Conservation (phyloP, 2,113 vertebrate species). For the Neolamprologus brichardi region DNA sequence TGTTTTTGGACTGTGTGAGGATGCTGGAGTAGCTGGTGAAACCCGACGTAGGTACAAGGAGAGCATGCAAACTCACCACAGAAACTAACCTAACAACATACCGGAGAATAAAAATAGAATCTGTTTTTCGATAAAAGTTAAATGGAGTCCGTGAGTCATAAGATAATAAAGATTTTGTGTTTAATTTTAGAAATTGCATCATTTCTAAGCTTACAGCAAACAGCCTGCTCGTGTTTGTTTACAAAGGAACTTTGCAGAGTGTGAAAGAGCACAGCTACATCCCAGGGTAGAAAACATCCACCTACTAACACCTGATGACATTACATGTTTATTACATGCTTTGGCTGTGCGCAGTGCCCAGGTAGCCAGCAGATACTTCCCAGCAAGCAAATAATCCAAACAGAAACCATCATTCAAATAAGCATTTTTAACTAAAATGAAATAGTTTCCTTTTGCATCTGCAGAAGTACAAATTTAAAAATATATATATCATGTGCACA, state of each 20-base stretch:
- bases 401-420: background rate
- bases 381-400: background rate
- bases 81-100: background rate
- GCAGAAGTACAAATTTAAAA: background rate
- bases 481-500: background rate
- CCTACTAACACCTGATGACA: background rate
- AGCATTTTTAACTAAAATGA: background rate
- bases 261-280: background rate
- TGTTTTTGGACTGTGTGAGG: background rate
- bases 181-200: background rate
- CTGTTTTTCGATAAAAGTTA: background rate
- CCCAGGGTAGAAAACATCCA: background rate
- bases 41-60: background rate
- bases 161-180: background rate
- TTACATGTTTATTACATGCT: background rate
- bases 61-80: background rate
- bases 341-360: background rate
- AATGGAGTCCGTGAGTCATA: background rate
- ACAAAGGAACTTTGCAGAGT: background rate
- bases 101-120: background rate
- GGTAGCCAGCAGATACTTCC: background rate
- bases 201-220: background rate
- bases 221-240: background rate
- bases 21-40: fast-evolving
- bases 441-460: background rate